Percentiles rank a stretch among this genome's conserved stretches.
Evolutionary conservation across 37 sponge, comb jelly and placozoan species (phyloP).

Genomic region (Amphimedon queenslandica): DNA sequence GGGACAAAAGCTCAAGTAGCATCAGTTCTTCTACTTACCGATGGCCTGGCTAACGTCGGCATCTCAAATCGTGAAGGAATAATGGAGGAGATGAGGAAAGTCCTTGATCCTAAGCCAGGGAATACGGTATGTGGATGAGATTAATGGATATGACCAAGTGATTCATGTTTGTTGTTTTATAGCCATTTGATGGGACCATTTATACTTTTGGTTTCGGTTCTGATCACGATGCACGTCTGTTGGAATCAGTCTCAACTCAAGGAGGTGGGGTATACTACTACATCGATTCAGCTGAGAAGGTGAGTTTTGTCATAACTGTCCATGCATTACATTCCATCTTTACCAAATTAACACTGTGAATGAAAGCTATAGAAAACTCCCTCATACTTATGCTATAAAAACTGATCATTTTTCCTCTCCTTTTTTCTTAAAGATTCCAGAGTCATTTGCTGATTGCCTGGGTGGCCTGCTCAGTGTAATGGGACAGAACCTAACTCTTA

Average conservation of each 20-base stretch:
- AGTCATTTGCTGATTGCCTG: conserved; percentile 94
- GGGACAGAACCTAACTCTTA: conserved; percentile 86
- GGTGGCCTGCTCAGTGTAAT: conserved; percentile 90
- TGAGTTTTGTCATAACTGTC: no score
- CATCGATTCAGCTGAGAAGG: conserved; percentile 89
- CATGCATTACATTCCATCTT: no score
- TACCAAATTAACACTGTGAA: no score
- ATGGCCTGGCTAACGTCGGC: conserved; percentile 82
- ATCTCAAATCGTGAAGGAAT: conserved; percentile 52
- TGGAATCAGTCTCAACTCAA: conserved; percentile 75
- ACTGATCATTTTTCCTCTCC: no score
- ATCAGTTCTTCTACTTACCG: conserved; percentile 87
- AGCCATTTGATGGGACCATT: conserved; percentile 76
- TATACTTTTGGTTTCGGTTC: conserved; percentile 93
- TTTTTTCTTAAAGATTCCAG: conserved; percentile 71
- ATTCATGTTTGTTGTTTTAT: background rate
- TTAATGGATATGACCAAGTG: background rate
- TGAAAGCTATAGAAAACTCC: no score
- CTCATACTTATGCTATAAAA: no score
- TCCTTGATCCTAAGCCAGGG: conserved; percentile 19
- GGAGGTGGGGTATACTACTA: conserved; percentile 87
- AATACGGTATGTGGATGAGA: background rate
- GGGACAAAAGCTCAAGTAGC: conserved; percentile 68
- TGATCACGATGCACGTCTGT: conserved; percentile 73
- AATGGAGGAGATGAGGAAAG: conserved; percentile 58